phyloP scores from a whole-genome alignment of 2,797 vertebrate species.

The Lepilemur ruficaudatus region DNA sequence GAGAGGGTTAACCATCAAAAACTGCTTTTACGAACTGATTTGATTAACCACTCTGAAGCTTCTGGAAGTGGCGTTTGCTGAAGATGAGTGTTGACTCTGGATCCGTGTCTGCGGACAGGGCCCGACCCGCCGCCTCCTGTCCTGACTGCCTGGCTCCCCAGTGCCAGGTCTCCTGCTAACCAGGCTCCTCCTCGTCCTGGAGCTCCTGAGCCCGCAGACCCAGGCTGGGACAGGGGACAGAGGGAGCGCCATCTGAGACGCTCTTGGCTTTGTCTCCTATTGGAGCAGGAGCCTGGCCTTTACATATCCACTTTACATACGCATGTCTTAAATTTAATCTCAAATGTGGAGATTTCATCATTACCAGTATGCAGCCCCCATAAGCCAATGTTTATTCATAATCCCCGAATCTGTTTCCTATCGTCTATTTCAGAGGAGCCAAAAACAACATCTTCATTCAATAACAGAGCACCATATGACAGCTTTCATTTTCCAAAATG shows the following conservation, averaged over 20 bases:
- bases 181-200: neutral
- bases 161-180: neutral
- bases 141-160: neutral
- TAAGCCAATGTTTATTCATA: constrained; percentile 71
- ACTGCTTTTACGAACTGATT: neutral
- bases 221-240: neutral
- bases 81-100: accelerated
- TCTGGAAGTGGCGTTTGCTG: neutral
- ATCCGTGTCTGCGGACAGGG: accelerated
- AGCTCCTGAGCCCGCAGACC: accelerated
- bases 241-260: neutral
- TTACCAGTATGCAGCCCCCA: constrained; percentile 49
- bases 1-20: accelerated
- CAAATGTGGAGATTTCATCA: neutral
- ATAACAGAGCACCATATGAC: constrained; percentile 40
- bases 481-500: constrained; percentile 34
- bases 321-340: constrained; percentile 43
- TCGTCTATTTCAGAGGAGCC: constrained; percentile 69
- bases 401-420: constrained; percentile 57
- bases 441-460: constrained; percentile 66
- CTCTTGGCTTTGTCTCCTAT: neutral
- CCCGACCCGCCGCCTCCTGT: neutral
- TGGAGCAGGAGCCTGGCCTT: neutral
- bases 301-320: neutral
- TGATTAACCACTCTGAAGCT: neutral